Base-by-base conservation (phyloP, 2,113 vertebrate genomes). In the Aythya baeri region DNA sequence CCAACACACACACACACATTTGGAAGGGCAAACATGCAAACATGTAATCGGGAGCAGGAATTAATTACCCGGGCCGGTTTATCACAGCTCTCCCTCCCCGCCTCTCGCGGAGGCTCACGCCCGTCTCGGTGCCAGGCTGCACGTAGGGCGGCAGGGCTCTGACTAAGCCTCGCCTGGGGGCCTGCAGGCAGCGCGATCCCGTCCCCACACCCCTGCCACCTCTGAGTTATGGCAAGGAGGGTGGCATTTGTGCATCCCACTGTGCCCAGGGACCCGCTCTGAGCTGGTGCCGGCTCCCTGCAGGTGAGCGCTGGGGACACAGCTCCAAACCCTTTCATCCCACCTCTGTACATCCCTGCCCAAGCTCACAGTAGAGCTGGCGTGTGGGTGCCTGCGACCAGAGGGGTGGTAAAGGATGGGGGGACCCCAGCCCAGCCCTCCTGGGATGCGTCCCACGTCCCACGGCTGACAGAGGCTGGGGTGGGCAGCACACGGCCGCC, bases 31-130 rank as follows among this genome's bases (percentile, higher is more conserved):
- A 93, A 89, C 67, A 70, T 38, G 23, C 55, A 86, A 93, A 89
- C 67, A 70, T 38, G 43, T 79, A 65, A 87, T 79, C 79, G n/a
- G 73, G 91, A 92, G 82, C 75, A 58, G 46, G 63, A 97, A 91
- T 74, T 91, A 94, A 95, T 89, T 86, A 59, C 23, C 34, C 1
- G 5, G 54, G 61, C 29, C 82, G 12, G 1, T 94, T 91, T 88
- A 95, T 83, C 91, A 77, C 54, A 4, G 1, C 44, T 59, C 18
- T 90, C 44, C 61, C 80, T 90, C 68, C 63, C 75, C 78, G 81
- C 44, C 63, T 92, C 59, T 89, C 46, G 46, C 4, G 3, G 31
- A 91, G 27, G 67, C 75, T 91, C 86, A 31, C 52, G 18, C 63
- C 67, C 7, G 0, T 66, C 77, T 79, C 83, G 89, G 75, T 94